Evolutionary conservation across 2,797 vertebrate genomes (phyloP), one percentile per base, ranked within the genome.

Genomic region (Bradypodion pumilum): DNA sequence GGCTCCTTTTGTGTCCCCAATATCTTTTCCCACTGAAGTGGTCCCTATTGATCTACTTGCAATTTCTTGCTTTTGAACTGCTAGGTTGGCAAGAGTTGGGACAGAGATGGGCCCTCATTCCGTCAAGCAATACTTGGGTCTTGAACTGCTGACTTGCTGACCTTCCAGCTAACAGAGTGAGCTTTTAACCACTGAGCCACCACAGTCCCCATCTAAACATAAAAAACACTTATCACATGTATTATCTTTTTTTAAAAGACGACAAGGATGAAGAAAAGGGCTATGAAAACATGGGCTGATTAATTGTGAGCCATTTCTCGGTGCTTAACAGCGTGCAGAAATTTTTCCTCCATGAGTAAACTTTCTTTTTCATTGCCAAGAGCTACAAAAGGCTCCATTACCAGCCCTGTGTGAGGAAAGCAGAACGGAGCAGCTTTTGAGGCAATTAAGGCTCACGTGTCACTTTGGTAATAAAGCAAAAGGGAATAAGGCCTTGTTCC

Each of bases 321-420:
- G 76, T 74, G 82, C 82, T 92, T 84, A 85, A 78, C 75, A 82
- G 83, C 7, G 42, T 87, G 62, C 82, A 75, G 88, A 77, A 86
- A 89, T 74, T 91, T 91, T 94, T 65, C 46, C 88, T 89, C 79
- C 92, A 7, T 0, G 83, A 92, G 89, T 81, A 89, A 87, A 91
- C 80, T 9, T 52, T 78, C 2, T 89, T 87, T 92, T 86, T 70
- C 86, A 77, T 80, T 89, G 91, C 91, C 91, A 89, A 92, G 78
- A 92, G 82, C 88, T 92, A 72, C 83, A 89, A 1, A 10, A 2
- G 70, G 88, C 83, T 77, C 75, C 66, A 85, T 87, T 88, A 82
- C 87, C 82, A 70, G 87, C 87, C 62, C 88, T 5, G 0, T 73
- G 16, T 81, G 0, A 2, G 65, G 83, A 76, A 86, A 83, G 80